These are phyloP conservation scores for Cylindroiulus punctatus DNA, from an alignment of 2,888 invertebrate genomes.

Conservation along the genomic window DNA sequence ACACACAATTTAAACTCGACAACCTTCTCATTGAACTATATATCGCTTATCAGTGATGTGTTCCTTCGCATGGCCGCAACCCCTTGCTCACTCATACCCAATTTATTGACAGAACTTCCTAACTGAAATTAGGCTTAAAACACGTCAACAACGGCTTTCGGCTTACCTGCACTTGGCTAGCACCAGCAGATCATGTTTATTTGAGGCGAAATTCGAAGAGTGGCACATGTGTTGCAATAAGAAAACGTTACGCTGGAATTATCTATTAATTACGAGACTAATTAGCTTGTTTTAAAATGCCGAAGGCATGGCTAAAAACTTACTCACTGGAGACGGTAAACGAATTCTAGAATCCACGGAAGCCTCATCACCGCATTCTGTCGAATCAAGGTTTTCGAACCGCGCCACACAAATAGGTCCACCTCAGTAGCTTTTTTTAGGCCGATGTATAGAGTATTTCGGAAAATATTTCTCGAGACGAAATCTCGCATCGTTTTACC, in stretches of 20 bases:
- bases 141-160: constrained; percentile 25
- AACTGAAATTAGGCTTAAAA: constrained; percentile 38
- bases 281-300: not conserved
- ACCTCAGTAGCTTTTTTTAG: not conserved
- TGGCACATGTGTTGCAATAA: constrained; percentile 29
- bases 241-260: not conserved
- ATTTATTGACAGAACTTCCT: not conserved
- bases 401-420: not conserved
- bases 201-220: constrained; percentile 37
- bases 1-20: not conserved
- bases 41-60: not conserved
- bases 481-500: not conserved
- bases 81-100: not conserved
- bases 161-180: constrained; percentile 28
- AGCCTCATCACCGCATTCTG: constrained; percentile 1
- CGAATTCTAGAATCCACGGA: not conserved
- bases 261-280: not conserved
- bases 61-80: not conserved
- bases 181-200: not conserved
- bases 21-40: not conserved
- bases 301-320: not conserved
- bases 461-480: not conserved
- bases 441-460: not conserved
- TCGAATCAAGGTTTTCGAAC: not conserved
- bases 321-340: not conserved